Evolutionary conservation across 1,140 invertebrate genomes (phyloP), one percentile per base, ranked within the genome.

Genomic region (Drosophila persimilis): DNA sequence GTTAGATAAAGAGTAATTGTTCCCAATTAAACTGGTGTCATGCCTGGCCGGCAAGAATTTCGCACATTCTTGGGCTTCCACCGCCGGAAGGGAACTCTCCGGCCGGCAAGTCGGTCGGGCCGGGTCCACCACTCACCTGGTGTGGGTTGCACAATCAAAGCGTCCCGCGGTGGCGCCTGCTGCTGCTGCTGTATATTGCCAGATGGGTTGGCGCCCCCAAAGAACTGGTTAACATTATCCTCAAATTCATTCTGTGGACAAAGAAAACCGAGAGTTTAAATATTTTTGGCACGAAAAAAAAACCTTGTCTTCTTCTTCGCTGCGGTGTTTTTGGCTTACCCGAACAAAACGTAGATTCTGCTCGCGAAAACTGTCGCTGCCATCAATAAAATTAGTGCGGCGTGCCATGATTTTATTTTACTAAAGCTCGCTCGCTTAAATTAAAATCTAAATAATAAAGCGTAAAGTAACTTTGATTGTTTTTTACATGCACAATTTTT

Each of bases 291-390:
- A 11, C 5, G 3, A 5, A 39, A 39, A 24, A 24, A 29, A 24
- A 29, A 26, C 4, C 22, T 31, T 35, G 48, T 35, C 15, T 15
- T 55, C 15, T 31, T 17, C 50, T 11, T 29, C 17, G 2, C 17
- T 41, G 17, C 11, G 0, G 11, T 8, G 39, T 47, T 0, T 45
- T 58, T 22, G 24, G 77, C 84, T 89, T 90, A 93, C 92, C 53
- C 86, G 73, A 3, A 91, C 89, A 64, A 93, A 89, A 26, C 81
- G 77, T 54, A 93, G 71, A 72, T 93, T 93, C n/a, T 91, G 84
- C 39, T 93, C 92, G 5, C 92, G 80, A 58, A 92, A 91, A 58
- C 88, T 90, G 26, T 79, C 77, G 58, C 79, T 89, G 55, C 76
- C 74, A 51, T 90, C 90, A 0, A 90, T 55, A 47, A 81, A 90